Base-by-base conservation (phyloP, 2,113 vertebrate species). In the Spheniscus mendiculus region DNA sequence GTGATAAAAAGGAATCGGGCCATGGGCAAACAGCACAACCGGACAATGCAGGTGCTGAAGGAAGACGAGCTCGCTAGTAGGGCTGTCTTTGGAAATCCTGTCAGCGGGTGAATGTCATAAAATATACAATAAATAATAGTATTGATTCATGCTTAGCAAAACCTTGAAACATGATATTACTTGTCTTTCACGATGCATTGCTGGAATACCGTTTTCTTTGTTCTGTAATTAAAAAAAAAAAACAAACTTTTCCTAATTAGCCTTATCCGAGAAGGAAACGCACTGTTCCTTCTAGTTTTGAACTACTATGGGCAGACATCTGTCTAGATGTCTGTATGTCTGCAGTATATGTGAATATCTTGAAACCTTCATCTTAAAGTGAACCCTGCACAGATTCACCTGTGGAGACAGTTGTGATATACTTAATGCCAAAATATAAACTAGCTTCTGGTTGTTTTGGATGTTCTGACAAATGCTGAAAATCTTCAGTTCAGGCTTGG, bases 11-110 rank as follows among this genome's bases (percentile, higher is more conserved):
- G 56, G 58, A 89, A 62, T 50, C 38, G 56, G 56, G 65, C 61
- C 49, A 11, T 0, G 0, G 38, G 67, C 34, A 61, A 44, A 45
- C 19, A 47, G 36, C 55, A 83, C 6, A 52, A 38, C 8, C 0
- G 18, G 77, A 29, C 23, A 47, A 42, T 2, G 11, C 3, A 1
- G 52, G 12, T 82, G 78, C 77, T 76, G 52, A n/a, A 62, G 20
- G 52, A 63, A 13, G 32, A 32, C 5, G 3, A 91, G 22, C 34
- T 42, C 63, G 42, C 49, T 30, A 36, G 44, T 11, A 45, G 25
- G 3, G 8, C 44, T 83, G 19, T 30, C 73, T 34, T 71, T 38
- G 40, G 58, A 91, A 89, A 72, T 29, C 49, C 42, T 45, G 17
- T 42, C 82, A 77, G 11, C 15, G 15, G 26, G 4, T 59, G 26